phyloP scores from a whole-genome alignment of 2,888 invertebrate species.

The Octonoba sinensis region DNA sequence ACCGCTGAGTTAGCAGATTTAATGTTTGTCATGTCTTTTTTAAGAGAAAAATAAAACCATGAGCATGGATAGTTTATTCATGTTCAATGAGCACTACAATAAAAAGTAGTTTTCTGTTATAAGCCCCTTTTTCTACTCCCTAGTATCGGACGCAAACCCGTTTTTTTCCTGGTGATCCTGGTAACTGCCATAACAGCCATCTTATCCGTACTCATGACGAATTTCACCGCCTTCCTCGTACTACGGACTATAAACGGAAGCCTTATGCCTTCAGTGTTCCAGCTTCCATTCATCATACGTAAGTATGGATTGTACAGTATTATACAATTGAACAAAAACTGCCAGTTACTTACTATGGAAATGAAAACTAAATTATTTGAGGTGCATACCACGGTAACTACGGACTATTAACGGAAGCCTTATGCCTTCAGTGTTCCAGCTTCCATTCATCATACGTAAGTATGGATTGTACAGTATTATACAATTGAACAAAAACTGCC shows the following conservation, averaged over 20 bases:
- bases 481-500: too few species aligned
- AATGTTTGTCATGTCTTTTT: too few species aligned
- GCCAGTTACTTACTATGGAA: too few species aligned
- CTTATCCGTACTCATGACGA: slow-evolving; percentile 51
- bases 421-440: slow-evolving; percentile 63
- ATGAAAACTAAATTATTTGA: too few species aligned
- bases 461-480: slow-evolving; percentile 7
- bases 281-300: slow-evolving; percentile 65
- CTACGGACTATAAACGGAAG: slow-evolving; percentile 61
- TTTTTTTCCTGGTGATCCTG: slow-evolving; percentile 57
- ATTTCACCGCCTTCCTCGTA: slow-evolving; percentile 56
- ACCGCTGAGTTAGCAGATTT: too few species aligned
- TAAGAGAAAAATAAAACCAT: too few species aligned
- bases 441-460: slow-evolving; percentile 65
- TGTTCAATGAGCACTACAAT: too few species aligned
- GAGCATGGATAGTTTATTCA: too few species aligned
- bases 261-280: slow-evolving; percentile 63
- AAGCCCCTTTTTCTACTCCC: slow-evolving; percentile 4
- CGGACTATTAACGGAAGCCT: slow-evolving; percentile 60
- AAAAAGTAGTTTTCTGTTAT: too few species aligned
- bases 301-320: slow-evolving; percentile 28
- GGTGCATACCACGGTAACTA: too few species aligned
- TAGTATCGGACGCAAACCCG: slow-evolving; percentile 61
- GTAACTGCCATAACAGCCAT: slow-evolving; percentile 53
- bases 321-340: too few species aligned